phyloP scores from a whole-genome alignment of 2,113 vertebrate genomes.

The Axis porcinus region DNA sequence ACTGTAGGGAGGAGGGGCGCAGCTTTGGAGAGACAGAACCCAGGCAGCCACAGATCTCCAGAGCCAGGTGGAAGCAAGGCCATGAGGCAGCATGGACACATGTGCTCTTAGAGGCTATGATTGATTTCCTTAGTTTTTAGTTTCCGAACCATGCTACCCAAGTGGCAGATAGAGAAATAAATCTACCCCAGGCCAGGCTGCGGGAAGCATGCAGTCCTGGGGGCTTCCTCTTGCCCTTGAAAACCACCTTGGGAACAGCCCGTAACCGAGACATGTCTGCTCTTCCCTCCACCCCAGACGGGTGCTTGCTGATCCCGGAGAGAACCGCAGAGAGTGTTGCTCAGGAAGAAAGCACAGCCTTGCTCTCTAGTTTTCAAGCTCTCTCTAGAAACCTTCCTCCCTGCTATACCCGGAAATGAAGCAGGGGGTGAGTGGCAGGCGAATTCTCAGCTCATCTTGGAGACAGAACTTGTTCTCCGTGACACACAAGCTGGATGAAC shows the following conservation, averaged over 20 bases:
- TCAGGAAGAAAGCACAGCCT: neutral
- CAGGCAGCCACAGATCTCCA: neutral
- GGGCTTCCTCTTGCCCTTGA: neutral
- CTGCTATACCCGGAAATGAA: neutral
- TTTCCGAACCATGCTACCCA: neutral
- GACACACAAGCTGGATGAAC: constrained; percentile 41
- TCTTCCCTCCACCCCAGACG: neutral
- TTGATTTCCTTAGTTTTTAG: neutral
- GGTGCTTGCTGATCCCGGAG: neutral
- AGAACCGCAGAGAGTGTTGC: neutral
- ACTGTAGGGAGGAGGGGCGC: neutral
- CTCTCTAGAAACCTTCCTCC: neutral
- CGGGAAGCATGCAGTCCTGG: neutral
- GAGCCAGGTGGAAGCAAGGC: neutral
- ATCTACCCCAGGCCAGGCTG: neutral
- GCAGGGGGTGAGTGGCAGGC: neutral
- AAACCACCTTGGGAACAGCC: neutral
- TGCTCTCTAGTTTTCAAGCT: neutral
- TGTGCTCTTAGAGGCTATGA: neutral
- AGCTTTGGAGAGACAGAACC: neutral
- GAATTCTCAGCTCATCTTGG: constrained; percentile 37
- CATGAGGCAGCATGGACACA: neutral
- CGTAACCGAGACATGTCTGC: neutral
- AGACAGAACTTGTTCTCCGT: constrained; percentile 57
- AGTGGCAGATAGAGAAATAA: neutral